Conservation (phyloP, 2,797 vertebrate species). For the Crenichthys baileyi region DNA sequence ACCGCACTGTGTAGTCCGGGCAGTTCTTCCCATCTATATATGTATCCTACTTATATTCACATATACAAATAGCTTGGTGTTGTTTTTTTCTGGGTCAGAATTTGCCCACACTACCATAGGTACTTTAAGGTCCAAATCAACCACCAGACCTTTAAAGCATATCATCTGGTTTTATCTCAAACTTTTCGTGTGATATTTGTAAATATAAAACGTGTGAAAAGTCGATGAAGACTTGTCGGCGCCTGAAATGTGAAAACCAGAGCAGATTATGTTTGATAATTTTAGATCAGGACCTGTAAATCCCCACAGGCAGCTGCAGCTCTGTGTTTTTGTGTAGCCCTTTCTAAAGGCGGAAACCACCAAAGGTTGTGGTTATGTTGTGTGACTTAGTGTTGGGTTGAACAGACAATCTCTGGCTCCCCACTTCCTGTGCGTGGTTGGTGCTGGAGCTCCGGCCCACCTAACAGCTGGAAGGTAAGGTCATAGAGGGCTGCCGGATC, state of each 20-base stretch:
- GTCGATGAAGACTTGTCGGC: neutral
- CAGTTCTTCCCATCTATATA: too few relatives aligned
- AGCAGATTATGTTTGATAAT: neutral
- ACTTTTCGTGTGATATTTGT: too few relatives aligned
- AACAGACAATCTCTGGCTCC: conserved; percentile 64
- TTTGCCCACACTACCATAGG: neutral
- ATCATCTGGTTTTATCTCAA: neutral
- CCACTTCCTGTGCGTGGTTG: conserved; percentile 73
- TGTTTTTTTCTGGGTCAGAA: neutral
- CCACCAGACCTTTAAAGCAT: neutral
- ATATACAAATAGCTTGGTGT: too few relatives aligned
- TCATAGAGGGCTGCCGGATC: conserved; percentile 72
- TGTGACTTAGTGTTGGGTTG: conserved; percentile 34
- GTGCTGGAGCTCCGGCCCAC: conserved; percentile 65
- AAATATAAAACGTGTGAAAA: neutral
- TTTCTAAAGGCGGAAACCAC: conserved; percentile 35
- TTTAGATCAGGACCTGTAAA: neutral
- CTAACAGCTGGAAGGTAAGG: conserved; percentile 70
- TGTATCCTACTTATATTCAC: too few relatives aligned
- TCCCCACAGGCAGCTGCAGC: conserved; percentile 6
- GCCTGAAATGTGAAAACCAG: neutral
- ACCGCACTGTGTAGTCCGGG: neutral
- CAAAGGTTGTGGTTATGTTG: conserved; percentile 53
- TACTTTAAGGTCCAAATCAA: neutral
- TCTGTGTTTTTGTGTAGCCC: conserved; percentile 12